These are phyloP conservation scores for Acleris literana DNA, from an alignment of 2,888 invertebrate species.

Conservation along the genomic window DNA sequence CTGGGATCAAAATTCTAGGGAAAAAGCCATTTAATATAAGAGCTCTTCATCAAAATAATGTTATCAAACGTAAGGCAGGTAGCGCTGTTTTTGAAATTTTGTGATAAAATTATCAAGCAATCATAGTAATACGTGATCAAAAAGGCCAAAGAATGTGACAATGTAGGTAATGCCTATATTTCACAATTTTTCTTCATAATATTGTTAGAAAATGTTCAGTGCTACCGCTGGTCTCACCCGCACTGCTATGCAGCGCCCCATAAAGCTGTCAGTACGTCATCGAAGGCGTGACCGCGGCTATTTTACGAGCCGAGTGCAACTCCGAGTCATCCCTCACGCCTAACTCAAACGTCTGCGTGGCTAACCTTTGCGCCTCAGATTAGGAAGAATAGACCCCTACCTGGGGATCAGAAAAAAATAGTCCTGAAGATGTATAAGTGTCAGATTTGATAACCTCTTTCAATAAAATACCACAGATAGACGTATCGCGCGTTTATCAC, in stretches of 20 bases:
- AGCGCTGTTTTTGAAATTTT: too few species aligned
- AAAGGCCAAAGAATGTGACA: too few species aligned
- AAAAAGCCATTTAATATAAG: too few species aligned
- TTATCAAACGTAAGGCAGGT: too few species aligned
- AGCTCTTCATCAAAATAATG: too few species aligned
- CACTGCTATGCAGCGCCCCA: conserved; percentile 30
- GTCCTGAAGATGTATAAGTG: too few species aligned
- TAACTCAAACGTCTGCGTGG: conserved; percentile 29
- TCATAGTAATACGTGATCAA: too few species aligned
- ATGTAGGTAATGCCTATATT: too few species aligned
- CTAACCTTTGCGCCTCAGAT: conserved; percentile 25
- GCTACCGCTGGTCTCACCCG: conserved; percentile 12
- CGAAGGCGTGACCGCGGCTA: conserved; percentile 67
- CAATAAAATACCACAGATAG: conserved; percentile 27
- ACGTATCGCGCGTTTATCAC: conserved; percentile 21
- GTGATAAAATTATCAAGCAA: too few species aligned
- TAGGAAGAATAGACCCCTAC: neutral
- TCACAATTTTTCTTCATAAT: too few species aligned
- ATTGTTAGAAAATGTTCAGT: conserved; percentile 2
- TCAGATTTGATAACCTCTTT: conserved; percentile 16
- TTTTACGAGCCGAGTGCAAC: conserved; percentile 60
- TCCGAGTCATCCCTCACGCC: conserved; percentile 28
- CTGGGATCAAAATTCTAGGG: too few species aligned
- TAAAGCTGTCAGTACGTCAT: conserved; percentile 75
- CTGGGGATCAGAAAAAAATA: too few species aligned